Evolutionary conservation across 2,113 vertebrate genomes (phyloP), one percentile per base, ranked within the genome.

Genomic region (Campylorhamphus procurvoides): DNA sequence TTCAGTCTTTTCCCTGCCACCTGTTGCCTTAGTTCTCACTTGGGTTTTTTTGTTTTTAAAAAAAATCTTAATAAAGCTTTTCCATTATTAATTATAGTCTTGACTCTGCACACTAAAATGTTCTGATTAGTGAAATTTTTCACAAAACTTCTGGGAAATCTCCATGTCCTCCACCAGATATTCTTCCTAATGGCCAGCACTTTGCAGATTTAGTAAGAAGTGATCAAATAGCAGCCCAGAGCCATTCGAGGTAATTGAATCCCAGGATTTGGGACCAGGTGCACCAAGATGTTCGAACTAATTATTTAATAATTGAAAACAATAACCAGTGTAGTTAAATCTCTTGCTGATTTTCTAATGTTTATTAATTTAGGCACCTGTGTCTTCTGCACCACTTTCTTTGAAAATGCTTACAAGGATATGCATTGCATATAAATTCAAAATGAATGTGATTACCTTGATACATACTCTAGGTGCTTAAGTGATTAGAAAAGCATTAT

Each of bases 361-460:
- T 98, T 98, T 98, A 98, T 98, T 98, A 98, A 98, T 98, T 98
- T 98, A 98, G 94, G 97, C 98, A 98, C 97, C 98, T 98, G 98
- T 97, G 95, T 97, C 97, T 98, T 96, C 90, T 93, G 96, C 87
- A 98, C 81, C 82, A 93, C 95, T 98, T 97, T 97, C 75, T 95
- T 97, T 93, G 93, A 97, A 97, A 97, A 97, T 89, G 84, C 94
- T 97, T 98, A 81, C 87, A 64, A 93, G 87, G 84, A 86, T 95
- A 95, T 86, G 94, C 86, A 86, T 88, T 86, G 82, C 94, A 96
- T 97, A 94, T 96, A 97, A 98, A 98, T 98, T 95, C 94, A 95
- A 95, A 97, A 80, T 82, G 96, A 91, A 96, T 97, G 93, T 97
- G 96, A 98, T 97, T 98, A 97, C 94, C 84, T 96, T 14, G 10